Evolutionary conservation across 53 echinoderm and acorn worm species (phyloP).

Genomic region (Henricia sp.): DNA sequence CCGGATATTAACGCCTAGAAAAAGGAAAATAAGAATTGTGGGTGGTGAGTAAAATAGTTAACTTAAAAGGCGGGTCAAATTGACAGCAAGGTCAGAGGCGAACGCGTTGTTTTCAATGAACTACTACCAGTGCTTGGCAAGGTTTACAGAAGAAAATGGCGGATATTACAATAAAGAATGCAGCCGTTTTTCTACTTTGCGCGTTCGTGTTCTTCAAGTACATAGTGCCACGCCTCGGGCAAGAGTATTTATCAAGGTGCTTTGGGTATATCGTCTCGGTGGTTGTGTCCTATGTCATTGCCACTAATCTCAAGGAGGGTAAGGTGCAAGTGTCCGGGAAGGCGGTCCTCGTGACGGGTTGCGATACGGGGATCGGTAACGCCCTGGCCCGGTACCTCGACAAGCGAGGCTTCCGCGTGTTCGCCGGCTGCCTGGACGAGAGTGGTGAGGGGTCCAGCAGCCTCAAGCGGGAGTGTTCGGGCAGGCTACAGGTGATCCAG

Average conservation of each 20-base stretch:
- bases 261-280: slow-evolving; percentile 30
- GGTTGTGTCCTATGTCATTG: slow-evolving; percentile 24
- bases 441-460: slow-evolving; percentile 44
- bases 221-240: slow-evolving; percentile 46
- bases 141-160: slow-evolving; percentile 7
- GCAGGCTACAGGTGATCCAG: slow-evolving; percentile 57
- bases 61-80: background rate
- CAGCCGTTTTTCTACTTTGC: slow-evolving; percentile 25
- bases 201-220: slow-evolving; percentile 22
- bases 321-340: slow-evolving; percentile 24
- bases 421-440: slow-evolving; percentile 73
- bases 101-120: too few species aligned
- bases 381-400: slow-evolving; percentile 73
- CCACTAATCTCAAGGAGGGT: slow-evolving; percentile 27
- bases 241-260: slow-evolving; percentile 39
- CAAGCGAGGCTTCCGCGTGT: slow-evolving; percentile 71
- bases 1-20: background rate
- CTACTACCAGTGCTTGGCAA: background rate
- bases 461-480: slow-evolving; percentile 40
- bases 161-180: slow-evolving; percentile 18
- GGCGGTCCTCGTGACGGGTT: slow-evolving; percentile 43
- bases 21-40: background rate
- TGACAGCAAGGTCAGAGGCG: too few species aligned
- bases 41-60: too few species aligned
- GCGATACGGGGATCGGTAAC: slow-evolving; percentile 81